Percentiles rank a stretch among this genome's conserved stretches.
These are phyloP conservation scores for Harpalus rufipes DNA, from an alignment of 2,888 invertebrate species.

Conservation along the genomic window DNA sequence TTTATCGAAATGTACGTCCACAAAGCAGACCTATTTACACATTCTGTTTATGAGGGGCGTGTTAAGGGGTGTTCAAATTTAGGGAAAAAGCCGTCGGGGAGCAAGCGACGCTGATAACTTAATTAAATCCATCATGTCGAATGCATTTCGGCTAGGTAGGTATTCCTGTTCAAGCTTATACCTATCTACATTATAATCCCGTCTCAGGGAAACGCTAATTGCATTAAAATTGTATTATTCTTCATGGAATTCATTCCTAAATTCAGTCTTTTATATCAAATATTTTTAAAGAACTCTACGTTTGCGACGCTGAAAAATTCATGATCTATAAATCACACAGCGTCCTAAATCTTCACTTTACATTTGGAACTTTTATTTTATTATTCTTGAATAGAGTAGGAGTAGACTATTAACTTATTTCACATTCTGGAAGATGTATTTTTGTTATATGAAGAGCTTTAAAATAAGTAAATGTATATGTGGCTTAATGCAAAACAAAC, in stretches of 20 bases:
- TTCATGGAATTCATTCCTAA: constrained; percentile 52
- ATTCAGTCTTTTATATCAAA: constrained; percentile 44
- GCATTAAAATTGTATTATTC: constrained; percentile 62
- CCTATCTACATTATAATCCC: constrained; percentile 55
- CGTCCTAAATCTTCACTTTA: not conserved
- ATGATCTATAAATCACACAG: constrained; percentile 12
- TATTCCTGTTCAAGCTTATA: not conserved
- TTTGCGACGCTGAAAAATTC: constrained; percentile 3
- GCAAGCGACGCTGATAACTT: constrained; percentile 46
- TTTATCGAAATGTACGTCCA: not conserved
- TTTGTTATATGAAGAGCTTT: no score
- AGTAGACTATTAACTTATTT: not conserved
- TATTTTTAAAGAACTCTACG: constrained; percentile 18
- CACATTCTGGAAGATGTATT: not conserved
- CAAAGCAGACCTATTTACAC: constrained; percentile 7
- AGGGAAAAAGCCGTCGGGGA: not conserved
- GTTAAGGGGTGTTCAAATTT: not conserved
- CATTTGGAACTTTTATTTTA: not conserved
- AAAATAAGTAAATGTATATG: no score
- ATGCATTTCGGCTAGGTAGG: constrained; percentile 44
- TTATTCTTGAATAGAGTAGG: not conserved
- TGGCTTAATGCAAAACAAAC: no score
- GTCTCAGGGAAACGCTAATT: constrained; percentile 45
- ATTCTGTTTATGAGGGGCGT: not conserved
- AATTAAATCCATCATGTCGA: constrained; percentile 56